phyloP scores from a whole-genome alignment of 2,797 vertebrate genomes.

The Dipus sagitta region DNA sequence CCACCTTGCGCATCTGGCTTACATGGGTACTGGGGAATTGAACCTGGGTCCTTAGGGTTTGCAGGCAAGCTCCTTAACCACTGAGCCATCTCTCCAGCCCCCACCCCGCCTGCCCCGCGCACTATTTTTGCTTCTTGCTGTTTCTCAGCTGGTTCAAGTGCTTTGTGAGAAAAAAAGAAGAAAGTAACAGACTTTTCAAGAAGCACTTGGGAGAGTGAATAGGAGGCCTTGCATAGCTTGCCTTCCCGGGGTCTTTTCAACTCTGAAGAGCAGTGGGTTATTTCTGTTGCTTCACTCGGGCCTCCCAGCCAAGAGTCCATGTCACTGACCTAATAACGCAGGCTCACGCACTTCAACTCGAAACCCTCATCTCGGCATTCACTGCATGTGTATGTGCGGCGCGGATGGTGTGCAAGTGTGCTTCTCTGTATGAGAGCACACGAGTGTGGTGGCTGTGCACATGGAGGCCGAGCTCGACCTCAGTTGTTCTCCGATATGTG shows the following conservation, averaged over 20 bases:
- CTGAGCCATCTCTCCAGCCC: background rate
- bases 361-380: background rate
- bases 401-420: too few relatives aligned
- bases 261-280: background rate
- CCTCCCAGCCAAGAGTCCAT: background rate
- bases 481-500: too few relatives aligned
- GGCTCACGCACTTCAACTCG: background rate
- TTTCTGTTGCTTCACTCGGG: background rate
- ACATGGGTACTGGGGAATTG: too few relatives aligned
- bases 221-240: background rate
- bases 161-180: background rate
- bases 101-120: background rate
- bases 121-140: background rate
- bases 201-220: conserved; percentile 9
- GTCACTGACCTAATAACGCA: background rate
- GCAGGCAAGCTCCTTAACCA: too few relatives aligned
- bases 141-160: background rate
- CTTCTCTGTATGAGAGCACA: too few relatives aligned
- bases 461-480: too few relatives aligned
- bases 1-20: too few relatives aligned
- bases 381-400: too few relatives aligned
- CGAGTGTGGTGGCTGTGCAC: too few relatives aligned
- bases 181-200: background rate
- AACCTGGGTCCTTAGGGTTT: too few relatives aligned
- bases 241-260: conserved; percentile 32